A percentile compares a stretch with the other conserved stretches of the same genome.
phyloP scores from a whole-genome alignment of 2,113 vertebrate genomes.

The Elgaria multicarinata region DNA sequence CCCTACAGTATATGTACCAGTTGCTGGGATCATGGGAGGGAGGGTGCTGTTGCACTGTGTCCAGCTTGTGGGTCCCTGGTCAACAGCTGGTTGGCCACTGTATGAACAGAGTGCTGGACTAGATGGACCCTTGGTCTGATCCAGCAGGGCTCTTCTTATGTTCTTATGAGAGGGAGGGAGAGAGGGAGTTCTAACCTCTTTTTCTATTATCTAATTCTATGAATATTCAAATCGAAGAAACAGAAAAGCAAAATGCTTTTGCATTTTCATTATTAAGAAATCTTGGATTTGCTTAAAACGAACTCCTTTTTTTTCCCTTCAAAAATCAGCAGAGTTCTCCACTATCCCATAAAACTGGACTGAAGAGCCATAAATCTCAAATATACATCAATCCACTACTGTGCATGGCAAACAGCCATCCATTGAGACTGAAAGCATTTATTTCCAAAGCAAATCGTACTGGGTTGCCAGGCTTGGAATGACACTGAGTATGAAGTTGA shows the following conservation, averaged over 20 bases:
- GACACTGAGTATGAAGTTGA: slow-evolving; percentile 58
- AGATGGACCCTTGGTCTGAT: too few species aligned
- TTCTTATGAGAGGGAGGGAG: too few species aligned
- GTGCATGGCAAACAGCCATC: slow-evolving; percentile 39
- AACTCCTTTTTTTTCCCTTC: background rate
- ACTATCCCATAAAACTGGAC: slow-evolving; percentile 22
- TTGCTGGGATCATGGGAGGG: too few species aligned
- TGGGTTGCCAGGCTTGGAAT: slow-evolving; percentile 41
- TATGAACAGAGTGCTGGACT: too few species aligned
- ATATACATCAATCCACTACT: slow-evolving; percentile 43
- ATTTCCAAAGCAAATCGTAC: slow-evolving; percentile 53
- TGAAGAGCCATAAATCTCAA: slow-evolving; percentile 34
- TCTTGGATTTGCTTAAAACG: background rate
- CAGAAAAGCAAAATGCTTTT: slow-evolving; percentile 21
- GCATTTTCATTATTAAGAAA: background rate
- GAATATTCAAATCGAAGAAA: background rate
- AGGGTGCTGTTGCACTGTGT: too few species aligned
- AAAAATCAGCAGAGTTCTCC: slow-evolving; percentile 9
- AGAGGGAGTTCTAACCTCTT: background rate
- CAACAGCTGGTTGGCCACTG: too few species aligned
- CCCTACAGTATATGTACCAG: too few species aligned
- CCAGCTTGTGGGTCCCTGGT: too few species aligned
- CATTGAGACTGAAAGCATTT: slow-evolving; percentile 50
- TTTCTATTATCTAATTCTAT: background rate
- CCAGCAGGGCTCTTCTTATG: too few species aligned